Evolutionary conservation across 2,888 invertebrate species (phyloP).

Genomic region (Labia minor): DNA sequence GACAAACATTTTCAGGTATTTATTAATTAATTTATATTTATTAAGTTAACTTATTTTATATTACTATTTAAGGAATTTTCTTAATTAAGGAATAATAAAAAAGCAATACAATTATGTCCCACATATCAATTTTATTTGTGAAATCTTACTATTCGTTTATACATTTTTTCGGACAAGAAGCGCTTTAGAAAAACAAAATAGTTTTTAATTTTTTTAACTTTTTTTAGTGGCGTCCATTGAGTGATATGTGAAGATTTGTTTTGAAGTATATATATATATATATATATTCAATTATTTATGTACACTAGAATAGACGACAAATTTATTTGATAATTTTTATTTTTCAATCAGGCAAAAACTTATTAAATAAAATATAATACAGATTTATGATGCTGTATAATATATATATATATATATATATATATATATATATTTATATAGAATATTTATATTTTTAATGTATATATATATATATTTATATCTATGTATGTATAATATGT

Average conservation of each 20-base stretch:
- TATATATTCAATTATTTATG: neutral
- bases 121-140: constrained; percentile 22
- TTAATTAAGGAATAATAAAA: neutral
- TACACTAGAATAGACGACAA: neutral
- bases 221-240: neutral
- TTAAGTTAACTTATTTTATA: too few species aligned
- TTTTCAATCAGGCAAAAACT: neutral
- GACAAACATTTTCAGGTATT: too few species aligned
- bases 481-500: neutral
- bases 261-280: neutral
- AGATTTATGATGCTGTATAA: neutral
- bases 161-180: neutral
- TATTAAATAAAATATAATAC: neutral
- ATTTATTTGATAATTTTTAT: neutral
- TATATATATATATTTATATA: too few species aligned
- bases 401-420: neutral
- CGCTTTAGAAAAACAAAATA: neutral
- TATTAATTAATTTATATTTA: too few species aligned
- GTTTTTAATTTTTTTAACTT: neutral
- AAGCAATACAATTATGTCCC: constrained; percentile 17
- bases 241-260: neutral
- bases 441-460: too few species aligned
- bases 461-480: too few species aligned
- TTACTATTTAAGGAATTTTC: too few species aligned
- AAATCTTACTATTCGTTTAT: constrained; percentile 21